Evolutionary conservation across 2,797 vertebrate species (phyloP).

Genomic region (Simalia tracyae): DNA sequence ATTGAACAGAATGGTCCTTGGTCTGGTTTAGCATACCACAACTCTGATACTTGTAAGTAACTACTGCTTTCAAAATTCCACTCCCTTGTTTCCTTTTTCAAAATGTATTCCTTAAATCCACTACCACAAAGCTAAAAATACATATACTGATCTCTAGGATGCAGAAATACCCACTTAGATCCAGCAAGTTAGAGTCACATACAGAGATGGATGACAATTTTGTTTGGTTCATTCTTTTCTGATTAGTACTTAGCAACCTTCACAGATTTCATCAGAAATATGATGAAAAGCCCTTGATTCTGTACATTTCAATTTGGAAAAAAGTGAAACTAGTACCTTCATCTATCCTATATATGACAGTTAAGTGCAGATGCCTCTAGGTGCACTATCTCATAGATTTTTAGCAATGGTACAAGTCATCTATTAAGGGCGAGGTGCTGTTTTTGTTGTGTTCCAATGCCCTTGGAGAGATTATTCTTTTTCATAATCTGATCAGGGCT

Average conservation of each 20-base stretch:
- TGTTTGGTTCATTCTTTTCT: not conserved
- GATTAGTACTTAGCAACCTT: not conserved
- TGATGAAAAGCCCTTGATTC: not conserved
- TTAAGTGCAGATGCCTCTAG: not conserved
- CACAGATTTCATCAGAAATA: not conserved
- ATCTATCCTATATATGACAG: not conserved
- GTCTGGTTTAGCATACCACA: not conserved
- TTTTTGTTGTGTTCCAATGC: too few species aligned
- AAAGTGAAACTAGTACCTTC: not conserved
- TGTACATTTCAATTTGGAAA: not conserved
- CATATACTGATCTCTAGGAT: not conserved
- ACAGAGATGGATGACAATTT: not conserved
- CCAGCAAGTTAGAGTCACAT: not conserved
- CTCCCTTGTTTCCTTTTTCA: not conserved
- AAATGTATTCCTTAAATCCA: not conserved
- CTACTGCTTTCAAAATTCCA: not conserved
- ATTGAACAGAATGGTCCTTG: not conserved
- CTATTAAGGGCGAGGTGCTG: not conserved
- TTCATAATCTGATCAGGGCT: too few species aligned
- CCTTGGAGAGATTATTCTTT: too few species aligned
- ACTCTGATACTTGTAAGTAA: not conserved
- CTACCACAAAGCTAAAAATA: not conserved
- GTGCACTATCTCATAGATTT: not conserved
- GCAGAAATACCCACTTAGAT: not conserved
- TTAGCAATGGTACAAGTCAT: not conserved